Conservation (phyloP, 2,888 invertebrate genomes). For the Acleris laterana region DNA sequence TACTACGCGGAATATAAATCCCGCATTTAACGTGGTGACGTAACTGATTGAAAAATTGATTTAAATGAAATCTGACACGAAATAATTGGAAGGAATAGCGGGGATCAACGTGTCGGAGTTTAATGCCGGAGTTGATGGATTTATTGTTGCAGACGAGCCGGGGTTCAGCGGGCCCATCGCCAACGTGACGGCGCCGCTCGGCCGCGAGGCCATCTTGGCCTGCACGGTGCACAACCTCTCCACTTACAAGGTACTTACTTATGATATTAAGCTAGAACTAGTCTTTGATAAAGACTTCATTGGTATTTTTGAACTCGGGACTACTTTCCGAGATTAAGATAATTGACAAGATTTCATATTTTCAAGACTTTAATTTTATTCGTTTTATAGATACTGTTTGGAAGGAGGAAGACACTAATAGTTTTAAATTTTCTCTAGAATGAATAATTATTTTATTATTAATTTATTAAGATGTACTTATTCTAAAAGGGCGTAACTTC, state of each 20-base stretch:
- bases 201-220: slow-evolving; percentile 91
- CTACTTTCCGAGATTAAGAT: too few species aligned
- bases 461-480: too few species aligned
- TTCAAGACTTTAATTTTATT: too few species aligned
- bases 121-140: slow-evolving; percentile 23
- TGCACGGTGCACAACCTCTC: slow-evolving; percentile 93
- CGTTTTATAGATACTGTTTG: too few species aligned
- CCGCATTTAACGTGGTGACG: slow-evolving; percentile 22
- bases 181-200: slow-evolving; percentile 93
- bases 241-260: slow-evolving; percentile 89
- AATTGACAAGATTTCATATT: too few species aligned
- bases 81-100: slow-evolving; percentile 31
- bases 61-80: slow-evolving; percentile 24
- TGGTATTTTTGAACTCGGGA: too few species aligned
- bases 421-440: too few species aligned
- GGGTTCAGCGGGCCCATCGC: slow-evolving; percentile 92
- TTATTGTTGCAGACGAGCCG: slow-evolving; percentile 86
- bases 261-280: not conserved
- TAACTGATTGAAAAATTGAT: slow-evolving; percentile 28
- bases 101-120: slow-evolving; percentile 15
- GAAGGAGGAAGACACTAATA: too few species aligned
- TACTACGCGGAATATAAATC: slow-evolving; percentile 22
- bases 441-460: too few species aligned
- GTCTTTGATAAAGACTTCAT: too few species aligned
- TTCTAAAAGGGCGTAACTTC: too few species aligned